Conservation (phyloP, 2,888 invertebrate genomes). For the Synanthedon tipuliformis region DNA sequence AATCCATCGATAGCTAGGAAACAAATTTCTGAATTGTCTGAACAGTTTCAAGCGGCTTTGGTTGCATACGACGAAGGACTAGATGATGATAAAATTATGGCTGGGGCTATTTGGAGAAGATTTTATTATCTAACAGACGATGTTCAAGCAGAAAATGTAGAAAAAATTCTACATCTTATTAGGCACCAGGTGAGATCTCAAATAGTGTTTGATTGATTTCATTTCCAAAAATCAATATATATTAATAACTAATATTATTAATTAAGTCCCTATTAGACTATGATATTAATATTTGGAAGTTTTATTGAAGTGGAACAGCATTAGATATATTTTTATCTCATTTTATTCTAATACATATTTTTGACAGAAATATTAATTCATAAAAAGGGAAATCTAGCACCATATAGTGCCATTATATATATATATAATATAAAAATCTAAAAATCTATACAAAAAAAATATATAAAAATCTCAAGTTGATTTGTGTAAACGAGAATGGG, state of each 20-base stretch:
- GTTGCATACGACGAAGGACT: constrained; percentile 91
- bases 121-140: constrained; percentile 76
- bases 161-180: constrained; percentile 79
- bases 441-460: no score
- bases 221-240: background rate
- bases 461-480: no score
- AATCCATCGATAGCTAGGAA: constrained; percentile 72
- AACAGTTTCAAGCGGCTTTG: constrained; percentile 86
- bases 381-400: no score
- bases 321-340: no score
- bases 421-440: no score
- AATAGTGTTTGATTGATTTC: background rate
- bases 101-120: constrained; percentile 87
- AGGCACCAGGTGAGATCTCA: constrained; percentile 74
- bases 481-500: no score
- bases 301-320: no score
- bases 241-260: background rate
- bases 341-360: no score
- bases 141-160: constrained; percentile 75
- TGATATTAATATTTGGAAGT: no score
- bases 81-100: constrained; percentile 80
- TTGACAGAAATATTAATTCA: no score
- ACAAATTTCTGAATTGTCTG: constrained; percentile 75
- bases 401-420: no score
- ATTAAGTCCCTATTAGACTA: no score